A percentile compares a stretch with the other conserved stretches of the same genome.
Evolutionary conservation across 2,888 invertebrate species (phyloP).

Genomic region (Epistrophe eligans): DNA sequence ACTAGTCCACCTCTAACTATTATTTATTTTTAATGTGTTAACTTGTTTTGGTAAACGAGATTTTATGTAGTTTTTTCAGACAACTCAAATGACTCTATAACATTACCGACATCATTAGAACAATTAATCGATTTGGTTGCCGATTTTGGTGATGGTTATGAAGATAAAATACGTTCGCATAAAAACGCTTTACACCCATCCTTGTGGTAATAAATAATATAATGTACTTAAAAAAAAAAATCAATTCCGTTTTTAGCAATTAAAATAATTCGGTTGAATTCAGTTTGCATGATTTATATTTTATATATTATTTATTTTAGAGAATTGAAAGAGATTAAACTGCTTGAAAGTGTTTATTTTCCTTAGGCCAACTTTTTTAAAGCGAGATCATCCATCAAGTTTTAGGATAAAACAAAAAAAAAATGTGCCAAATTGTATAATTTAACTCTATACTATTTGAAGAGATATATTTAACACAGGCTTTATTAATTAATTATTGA

Average conservation of each 20-base stretch:
- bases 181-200: constrained; percentile 84
- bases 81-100: constrained; percentile 81
- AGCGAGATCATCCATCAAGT: too few species aligned
- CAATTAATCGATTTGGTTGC: constrained; percentile 87
- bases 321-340: not conserved
- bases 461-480: too few species aligned
- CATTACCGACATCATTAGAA: constrained; percentile 84
- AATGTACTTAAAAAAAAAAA: constrained; percentile 35
- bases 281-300: constrained; percentile 63
- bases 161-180: constrained; percentile 86
- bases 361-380: too few species aligned
- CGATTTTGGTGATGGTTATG: constrained; percentile 88
- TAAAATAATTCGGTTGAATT: constrained; percentile 85
- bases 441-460: too few species aligned
- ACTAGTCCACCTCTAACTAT: constrained; percentile 70
- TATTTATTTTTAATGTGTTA: constrained; percentile 69
- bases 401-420: too few species aligned
- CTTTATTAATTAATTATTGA: too few species aligned
- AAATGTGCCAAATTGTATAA: too few species aligned
- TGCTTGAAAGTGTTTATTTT: constrained; percentile 1
- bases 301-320: not conserved
- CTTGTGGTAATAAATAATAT: constrained; percentile 82
- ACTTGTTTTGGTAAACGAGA: constrained; percentile 79
- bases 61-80: constrained; percentile 85
- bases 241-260: constrained; percentile 35